These are phyloP conservation scores for Lepus oiostolus DNA, from an alignment of 2,797 vertebrate genomes.

Conservation along the genomic window DNA sequence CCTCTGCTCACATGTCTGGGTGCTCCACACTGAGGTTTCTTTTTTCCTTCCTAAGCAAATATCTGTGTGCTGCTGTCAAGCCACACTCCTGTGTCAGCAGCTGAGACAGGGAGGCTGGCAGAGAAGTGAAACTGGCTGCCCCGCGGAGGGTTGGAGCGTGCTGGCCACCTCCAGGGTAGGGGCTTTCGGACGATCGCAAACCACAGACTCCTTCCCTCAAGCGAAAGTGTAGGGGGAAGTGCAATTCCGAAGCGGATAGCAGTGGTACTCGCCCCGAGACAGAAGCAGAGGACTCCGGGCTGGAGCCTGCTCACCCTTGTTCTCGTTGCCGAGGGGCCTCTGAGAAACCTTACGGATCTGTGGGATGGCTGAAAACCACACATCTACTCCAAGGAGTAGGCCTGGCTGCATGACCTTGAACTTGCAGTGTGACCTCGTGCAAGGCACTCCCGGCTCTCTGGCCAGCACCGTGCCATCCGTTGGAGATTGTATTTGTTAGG, in stretches of 20 bases:
- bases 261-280: neutral
- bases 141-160: neutral
- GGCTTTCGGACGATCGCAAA: neutral
- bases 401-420: neutral
- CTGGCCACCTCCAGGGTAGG: neutral
- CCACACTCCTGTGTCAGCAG: constrained; percentile 70
- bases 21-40: neutral
- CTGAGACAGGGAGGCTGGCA: neutral
- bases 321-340: neutral
- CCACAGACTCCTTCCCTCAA: neutral
- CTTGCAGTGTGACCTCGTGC: neutral
- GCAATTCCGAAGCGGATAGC: neutral
- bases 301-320: too few relatives aligned
- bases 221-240: neutral
- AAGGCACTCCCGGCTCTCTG: neutral
- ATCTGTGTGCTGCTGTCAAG: neutral
- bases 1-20: neutral
- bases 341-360: neutral
- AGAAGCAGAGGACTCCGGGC: neutral
- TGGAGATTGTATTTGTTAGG: neutral
- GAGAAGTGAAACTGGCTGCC: constrained; percentile 75
- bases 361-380: neutral
- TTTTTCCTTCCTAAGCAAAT: constrained; percentile 77
- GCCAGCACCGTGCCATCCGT: neutral
- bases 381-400: neutral